Percentiles rank a stretch among this genome's conserved stretches.
Conservation (phyloP, 2,113 vertebrate species). For the Megalops atlanticus region DNA sequence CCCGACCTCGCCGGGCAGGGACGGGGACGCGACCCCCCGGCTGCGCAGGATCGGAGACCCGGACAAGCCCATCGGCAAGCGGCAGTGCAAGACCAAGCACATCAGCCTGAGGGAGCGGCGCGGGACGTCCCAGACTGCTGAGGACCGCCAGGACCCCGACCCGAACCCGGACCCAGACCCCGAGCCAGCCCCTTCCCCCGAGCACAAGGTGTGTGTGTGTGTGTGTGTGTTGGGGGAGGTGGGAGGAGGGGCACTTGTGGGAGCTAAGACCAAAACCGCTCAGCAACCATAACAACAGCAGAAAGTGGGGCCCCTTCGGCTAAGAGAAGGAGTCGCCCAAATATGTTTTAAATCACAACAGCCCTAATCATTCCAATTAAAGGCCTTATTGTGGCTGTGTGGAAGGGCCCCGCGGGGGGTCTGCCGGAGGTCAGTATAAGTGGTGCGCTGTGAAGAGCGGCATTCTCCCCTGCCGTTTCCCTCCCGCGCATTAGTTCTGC, state of each 20-base stretch:
- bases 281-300: background rate
- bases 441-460: background rate
- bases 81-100: conserved; percentile 98
- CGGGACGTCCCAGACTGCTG: conserved; percentile 66
- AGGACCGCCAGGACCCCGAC: conserved; percentile 53
- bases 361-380: conserved; percentile 32
- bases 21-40: conserved; percentile 74
- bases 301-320: background rate
- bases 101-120: conserved; percentile 84
- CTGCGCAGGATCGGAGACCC: conserved; percentile 85
- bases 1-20: conserved; percentile 68
- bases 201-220: conserved; percentile 64
- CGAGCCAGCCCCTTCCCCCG: conserved; percentile 29
- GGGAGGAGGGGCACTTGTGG: background rate
- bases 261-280: background rate
- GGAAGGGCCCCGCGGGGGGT: conserved; percentile 16
- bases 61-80: conserved; percentile 98
- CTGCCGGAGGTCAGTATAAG: conserved; percentile 16
- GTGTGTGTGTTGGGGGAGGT: background rate
- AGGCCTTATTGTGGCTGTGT: conserved; percentile 18
- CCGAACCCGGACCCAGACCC: conserved; percentile 33
- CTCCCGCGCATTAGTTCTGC: background rate
- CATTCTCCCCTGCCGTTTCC: background rate
- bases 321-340: background rate
- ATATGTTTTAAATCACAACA: conserved; percentile 38